phyloP scores from a whole-genome alignment of 2,888 invertebrate genomes.

The Antheraea assamensis region DNA sequence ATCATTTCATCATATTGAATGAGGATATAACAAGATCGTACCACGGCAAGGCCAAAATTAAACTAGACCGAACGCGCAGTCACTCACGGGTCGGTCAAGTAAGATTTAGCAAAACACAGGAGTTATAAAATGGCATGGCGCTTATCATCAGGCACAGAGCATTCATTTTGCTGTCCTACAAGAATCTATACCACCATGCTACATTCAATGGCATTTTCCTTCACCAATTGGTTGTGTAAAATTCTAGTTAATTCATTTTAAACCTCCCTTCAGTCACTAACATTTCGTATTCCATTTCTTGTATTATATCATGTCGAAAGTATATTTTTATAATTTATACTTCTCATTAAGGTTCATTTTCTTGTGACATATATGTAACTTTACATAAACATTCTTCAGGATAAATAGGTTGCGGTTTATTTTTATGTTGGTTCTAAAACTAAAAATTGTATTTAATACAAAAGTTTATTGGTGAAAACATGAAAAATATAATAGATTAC shows the following conservation, averaged over 20 bases:
- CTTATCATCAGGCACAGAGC: no score
- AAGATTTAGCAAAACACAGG: no score
- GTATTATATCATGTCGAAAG: neutral
- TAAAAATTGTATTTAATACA: slow-evolving; percentile 83
- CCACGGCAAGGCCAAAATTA: no score
- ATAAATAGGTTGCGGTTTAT: slow-evolving; percentile 79
- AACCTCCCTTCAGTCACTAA: neutral
- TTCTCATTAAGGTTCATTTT: neutral
- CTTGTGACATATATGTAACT: slow-evolving; percentile 16
- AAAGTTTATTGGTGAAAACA: slow-evolving; percentile 83
- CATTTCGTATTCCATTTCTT: neutral
- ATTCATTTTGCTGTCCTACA: neutral
- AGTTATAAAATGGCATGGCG: no score
- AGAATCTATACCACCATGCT: neutral
- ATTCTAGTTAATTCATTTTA: neutral
- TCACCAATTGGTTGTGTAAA: neutral
- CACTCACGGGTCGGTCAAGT: no score
- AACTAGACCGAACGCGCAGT: no score
- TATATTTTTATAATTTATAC: neutral
- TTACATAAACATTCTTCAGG: slow-evolving; percentile 67
- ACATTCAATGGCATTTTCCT: neutral
- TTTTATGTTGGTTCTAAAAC: slow-evolving; percentile 80
- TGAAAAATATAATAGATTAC: slow-evolving; percentile 83
- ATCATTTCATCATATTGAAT: no score
- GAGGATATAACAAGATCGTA: no score